Conservation (phyloP, 2,797 vertebrate species). For the Neostethus bicornis region DNA sequence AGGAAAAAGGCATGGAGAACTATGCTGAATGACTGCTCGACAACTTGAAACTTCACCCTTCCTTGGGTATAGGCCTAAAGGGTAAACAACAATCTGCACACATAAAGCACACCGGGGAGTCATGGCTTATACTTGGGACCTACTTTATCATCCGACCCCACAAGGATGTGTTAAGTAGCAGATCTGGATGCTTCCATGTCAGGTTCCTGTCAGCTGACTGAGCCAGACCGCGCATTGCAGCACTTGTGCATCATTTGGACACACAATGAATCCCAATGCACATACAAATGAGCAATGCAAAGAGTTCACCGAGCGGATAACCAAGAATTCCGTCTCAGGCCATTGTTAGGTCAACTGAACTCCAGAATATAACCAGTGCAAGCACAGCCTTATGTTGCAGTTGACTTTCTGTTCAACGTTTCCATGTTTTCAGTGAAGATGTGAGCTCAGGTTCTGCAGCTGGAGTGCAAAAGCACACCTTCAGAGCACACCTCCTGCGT, state of each 20-base stretch:
- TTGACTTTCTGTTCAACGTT: constrained; percentile 33
- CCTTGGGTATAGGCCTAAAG: constrained; percentile 30
- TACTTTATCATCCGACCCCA: constrained; percentile 42
- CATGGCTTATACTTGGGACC: constrained; percentile 35
- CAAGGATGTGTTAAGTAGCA: constrained; percentile 56
- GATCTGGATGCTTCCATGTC: constrained; percentile 66
- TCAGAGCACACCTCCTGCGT: constrained; percentile 25
- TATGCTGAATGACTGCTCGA: constrained; percentile 30
- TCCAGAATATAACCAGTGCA: constrained; percentile 33
- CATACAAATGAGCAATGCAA: constrained; percentile 22
- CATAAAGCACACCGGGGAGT: constrained; percentile 15
- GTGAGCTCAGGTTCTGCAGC: constrained; percentile 54
- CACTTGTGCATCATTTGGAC: constrained; percentile 26
- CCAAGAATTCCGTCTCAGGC: constrained; percentile 17
- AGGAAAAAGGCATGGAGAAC: constrained; percentile 32
- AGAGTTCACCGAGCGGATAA: constrained; percentile 19
- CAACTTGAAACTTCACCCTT: constrained; percentile 38
- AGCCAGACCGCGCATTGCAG: constrained; percentile 40
- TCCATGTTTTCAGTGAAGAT: constrained; percentile 36
- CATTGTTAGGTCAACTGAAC: constrained; percentile 17
- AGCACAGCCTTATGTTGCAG: constrained; percentile 41
- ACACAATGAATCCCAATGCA: constrained; percentile 16
- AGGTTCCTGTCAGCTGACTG: constrained; percentile 41
- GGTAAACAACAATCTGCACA: constrained; percentile 31
- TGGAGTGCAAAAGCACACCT: constrained; percentile 6